A percentile compares a stretch with the other conserved stretches of the same genome.
phyloP scores from a whole-genome alignment of 2,888 invertebrate genomes.

The Uropetala carovei region DNA sequence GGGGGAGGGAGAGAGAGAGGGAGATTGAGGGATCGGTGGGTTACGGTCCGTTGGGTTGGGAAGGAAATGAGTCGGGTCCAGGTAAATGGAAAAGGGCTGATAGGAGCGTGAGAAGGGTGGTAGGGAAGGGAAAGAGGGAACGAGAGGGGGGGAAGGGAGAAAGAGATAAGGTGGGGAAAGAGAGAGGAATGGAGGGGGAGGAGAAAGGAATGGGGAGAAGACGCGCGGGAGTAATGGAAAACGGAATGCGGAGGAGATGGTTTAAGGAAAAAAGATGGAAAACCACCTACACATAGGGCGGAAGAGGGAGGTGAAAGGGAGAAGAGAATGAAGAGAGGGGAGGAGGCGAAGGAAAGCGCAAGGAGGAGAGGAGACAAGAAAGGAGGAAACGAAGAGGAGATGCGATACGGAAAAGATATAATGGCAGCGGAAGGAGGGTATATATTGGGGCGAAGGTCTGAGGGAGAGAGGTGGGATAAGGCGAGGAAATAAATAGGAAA shows the following conservation, averaged over 20 bases:
- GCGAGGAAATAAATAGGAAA: background rate
- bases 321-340: background rate
- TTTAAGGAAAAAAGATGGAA: too few species aligned
- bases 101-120: background rate
- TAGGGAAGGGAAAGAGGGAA: background rate
- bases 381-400: background rate
- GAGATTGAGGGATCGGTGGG: constrained; percentile 2
- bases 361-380: background rate
- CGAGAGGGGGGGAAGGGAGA: background rate
- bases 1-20: background rate
- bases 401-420: too few species aligned
- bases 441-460: background rate
- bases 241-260: too few species aligned
- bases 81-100: constrained; percentile 15
- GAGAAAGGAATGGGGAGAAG: background rate
- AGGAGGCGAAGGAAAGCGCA: background rate
- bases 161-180: background rate
- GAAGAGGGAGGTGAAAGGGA: background rate
- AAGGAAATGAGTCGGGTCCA: constrained; percentile 19
- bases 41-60: background rate
- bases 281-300: too few species aligned
- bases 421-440: too few species aligned
- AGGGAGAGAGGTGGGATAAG: background rate
- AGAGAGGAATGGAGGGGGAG: background rate
- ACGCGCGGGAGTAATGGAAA: too few species aligned